Evolutionary conservation across 2,113 vertebrate genomes (phyloP).

Genomic region (Calyptomena viridis): DNA sequence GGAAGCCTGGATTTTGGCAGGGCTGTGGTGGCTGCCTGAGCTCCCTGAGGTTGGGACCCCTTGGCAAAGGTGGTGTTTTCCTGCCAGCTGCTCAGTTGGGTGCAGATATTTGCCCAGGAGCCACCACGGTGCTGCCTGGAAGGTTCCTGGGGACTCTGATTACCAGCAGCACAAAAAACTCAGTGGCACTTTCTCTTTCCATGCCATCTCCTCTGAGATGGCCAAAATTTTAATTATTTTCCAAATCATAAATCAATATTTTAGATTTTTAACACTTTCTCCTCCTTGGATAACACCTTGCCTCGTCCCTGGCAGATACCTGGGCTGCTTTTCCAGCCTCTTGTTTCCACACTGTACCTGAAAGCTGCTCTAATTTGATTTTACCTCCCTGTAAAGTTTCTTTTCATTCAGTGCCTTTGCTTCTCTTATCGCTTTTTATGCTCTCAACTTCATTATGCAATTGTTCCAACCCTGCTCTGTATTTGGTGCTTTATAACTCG

Average conservation of each 20-base stretch:
- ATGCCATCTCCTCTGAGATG: not conserved
- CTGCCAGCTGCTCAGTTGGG: not conserved
- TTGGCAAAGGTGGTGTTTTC: not conserved
- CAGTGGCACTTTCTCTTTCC: not conserved
- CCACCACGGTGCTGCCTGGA: not conserved
- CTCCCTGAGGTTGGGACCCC: not conserved
- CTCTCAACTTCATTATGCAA: conserved; percentile 58
- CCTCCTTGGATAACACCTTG: not conserved
- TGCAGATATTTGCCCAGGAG: not conserved
- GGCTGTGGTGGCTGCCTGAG: not conserved
- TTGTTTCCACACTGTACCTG: not conserved
- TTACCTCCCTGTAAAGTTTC: conserved; percentile 1
- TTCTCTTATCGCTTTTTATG: conserved; percentile 31
- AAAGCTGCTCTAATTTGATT: not conserved
- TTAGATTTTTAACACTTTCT: not conserved
- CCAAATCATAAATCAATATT: not conserved
- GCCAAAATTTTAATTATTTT: not conserved
- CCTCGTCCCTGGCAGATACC: not conserved
- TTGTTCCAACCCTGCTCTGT: conserved; percentile 33
- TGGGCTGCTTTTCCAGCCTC: not conserved
- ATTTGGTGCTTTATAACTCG: conserved; percentile 55
- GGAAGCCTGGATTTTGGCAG: not conserved
- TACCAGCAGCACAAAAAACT: not conserved
- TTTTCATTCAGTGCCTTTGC: not conserved
- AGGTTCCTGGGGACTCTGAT: not conserved